Percentiles rank a stretch among this genome's conserved stretches.
phyloP scores from a whole-genome alignment of 2,113 vertebrate species.

The Oplegnathus fasciatus region DNA sequence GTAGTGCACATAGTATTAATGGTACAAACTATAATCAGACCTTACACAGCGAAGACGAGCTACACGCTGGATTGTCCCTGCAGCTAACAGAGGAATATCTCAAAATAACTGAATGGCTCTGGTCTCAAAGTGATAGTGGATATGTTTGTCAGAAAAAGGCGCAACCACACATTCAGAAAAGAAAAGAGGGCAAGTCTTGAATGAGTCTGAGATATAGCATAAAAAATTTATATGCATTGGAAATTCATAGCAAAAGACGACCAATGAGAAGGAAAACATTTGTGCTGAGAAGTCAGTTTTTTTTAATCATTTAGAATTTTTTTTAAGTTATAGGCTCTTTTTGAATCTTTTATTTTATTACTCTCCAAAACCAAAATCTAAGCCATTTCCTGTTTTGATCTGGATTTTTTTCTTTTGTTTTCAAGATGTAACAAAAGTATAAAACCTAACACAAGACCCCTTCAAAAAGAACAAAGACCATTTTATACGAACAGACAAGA shows the following conservation, averaged over 20 bases:
- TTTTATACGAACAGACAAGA: not conserved
- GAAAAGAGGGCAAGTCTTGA: conserved; percentile 11
- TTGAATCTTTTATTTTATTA: conserved; percentile 38
- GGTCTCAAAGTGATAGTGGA: not conserved
- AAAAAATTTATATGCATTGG: conserved; percentile 48
- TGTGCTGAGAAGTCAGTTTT: conserved; percentile 40
- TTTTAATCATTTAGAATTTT: conserved; percentile 12
- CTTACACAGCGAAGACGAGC: not conserved
- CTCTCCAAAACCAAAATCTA: not conserved
- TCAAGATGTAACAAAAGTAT: not conserved
- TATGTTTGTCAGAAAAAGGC: not conserved
- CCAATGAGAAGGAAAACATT: not conserved
- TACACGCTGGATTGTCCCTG: not conserved
- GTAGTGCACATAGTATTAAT: not conserved
- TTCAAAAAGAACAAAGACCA: not conserved
- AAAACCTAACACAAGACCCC: not conserved
- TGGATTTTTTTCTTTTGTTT: not conserved
- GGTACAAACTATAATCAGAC: not conserved
- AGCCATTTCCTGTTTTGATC: not conserved
- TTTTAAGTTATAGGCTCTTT: not conserved
- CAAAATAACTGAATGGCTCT: conserved; percentile 10
- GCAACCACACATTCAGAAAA: conserved; percentile 12
- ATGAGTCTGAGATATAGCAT: conserved; percentile 37
- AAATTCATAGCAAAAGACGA: conserved; percentile 35
- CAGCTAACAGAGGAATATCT: not conserved